Conservation (phyloP, 2,113 vertebrate genomes). For the Morone chrysops region DNA sequence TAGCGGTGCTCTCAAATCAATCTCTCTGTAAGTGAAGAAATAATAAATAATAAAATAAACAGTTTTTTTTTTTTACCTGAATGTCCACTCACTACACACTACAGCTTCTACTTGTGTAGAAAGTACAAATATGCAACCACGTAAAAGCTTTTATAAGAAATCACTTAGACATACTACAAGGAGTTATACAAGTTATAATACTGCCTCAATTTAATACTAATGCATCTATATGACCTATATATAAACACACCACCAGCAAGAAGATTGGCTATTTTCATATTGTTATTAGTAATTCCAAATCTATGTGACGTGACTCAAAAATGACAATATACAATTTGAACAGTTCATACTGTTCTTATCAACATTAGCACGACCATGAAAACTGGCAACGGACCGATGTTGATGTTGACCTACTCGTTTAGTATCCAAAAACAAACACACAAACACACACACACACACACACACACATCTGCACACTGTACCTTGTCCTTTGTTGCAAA, state of each 20-base stretch:
- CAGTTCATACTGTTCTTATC: not conserved
- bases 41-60: not conserved
- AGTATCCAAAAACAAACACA: not conserved
- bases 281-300: too few species aligned
- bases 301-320: too few species aligned
- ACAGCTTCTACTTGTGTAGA: not conserved
- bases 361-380: not conserved
- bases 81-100: not conserved
- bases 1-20: not conserved
- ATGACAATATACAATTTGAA: not conserved
- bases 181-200: too few species aligned
- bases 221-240: too few species aligned
- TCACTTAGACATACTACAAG: too few species aligned
- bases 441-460: constrained; percentile 13
- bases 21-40: not conserved
- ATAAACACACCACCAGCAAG: too few species aligned
- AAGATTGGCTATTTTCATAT: too few species aligned
- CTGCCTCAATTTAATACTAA: too few species aligned
- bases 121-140: not conserved
- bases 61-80: not conserved
- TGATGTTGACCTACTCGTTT: constrained; percentile 33
- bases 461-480: constrained; percentile 1
- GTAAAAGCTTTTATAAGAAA: not conserved
- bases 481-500: constrained; percentile 48
- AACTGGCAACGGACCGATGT: constrained; percentile 10